Base-by-base conservation (phyloP, 2,888 invertebrate species). In the Athetis lepigone region DNA sequence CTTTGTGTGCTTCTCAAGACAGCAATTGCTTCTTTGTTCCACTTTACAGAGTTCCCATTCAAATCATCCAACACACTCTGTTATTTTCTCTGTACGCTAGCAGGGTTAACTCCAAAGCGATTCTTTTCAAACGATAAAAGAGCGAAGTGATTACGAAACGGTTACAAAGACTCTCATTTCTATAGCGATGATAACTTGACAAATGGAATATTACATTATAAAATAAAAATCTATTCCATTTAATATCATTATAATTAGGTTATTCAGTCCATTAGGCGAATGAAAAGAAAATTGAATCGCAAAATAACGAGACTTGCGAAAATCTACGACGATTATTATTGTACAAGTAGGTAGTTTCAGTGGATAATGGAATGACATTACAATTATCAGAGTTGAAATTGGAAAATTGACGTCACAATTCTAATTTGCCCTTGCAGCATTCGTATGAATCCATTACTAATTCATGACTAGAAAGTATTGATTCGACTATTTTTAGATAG, bases 261-360 rank as follows among this genome's bases (percentile, higher is more conserved):
- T 86, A 84, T 82, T 80, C 82, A 77, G 79, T 82, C 85, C 85
- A 88, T 88, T 88, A 88, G 73, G 75, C 67, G 75, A 80, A 86
- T 85, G 85, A 85, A 81, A 80, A 66, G 81, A 76, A 77, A 85
- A 84, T 84, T 84, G 82, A 86, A 87, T 87, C 83, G 83, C 80
- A 78, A 85, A 85, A 81, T 84, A 70, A 80, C 66, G 66, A 68
- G 68, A 59, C 39, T 54, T 49, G 45, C 18, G 57, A 72, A 67
- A 61, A 71, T 59, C 65, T 61, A 67, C 47, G 50, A n/a, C 13
- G 39, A 42, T 18, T 46, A 70, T 56, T 39, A 42, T 18, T 51
- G 61, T 56, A 55, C 33, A 56, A 50, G 40, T 62, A 27, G 50
- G 36, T 23, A 13, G 52, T 50, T 25, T 42, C 21, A 52, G 51